A percentile compares a stretch with the other conserved stretches of the same genome.
Conservation (phyloP, 2,888 invertebrate species). For the Thera britannica region DNA sequence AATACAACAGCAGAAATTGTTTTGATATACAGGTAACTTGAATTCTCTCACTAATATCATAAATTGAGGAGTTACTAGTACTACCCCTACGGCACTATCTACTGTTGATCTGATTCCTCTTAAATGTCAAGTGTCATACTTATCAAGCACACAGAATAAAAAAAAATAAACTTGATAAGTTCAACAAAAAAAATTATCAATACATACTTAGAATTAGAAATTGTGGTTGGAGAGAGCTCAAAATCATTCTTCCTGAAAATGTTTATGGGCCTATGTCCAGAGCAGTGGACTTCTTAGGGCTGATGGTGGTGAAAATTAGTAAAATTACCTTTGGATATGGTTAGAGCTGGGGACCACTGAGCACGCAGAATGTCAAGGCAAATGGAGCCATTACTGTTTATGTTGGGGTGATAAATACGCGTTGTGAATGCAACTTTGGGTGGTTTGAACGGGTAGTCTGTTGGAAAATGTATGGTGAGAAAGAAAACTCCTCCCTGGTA, state of each 20-base stretch:
- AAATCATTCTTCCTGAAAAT: too few species aligned
- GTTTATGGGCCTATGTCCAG: too few species aligned
- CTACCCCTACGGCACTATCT: neutral
- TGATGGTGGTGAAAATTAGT: too few species aligned
- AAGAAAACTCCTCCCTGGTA: conserved; percentile 99
- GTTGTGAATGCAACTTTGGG: conserved; percentile 99
- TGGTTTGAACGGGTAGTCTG: conserved; percentile 99
- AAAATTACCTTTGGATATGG: conserved; percentile 98
- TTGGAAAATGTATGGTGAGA: conserved; percentile 99
- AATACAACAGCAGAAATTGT: neutral
- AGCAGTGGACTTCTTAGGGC: too few species aligned
- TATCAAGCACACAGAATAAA: too few species aligned
- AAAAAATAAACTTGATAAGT: too few species aligned
- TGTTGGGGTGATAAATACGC: conserved; percentile 99
- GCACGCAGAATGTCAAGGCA: conserved; percentile 99
- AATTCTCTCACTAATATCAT: neutral
- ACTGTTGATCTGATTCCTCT: too few species aligned
- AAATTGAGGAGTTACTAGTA: neutral
- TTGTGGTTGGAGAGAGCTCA: too few species aligned
- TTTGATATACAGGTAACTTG: neutral
- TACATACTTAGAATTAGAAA: too few species aligned
- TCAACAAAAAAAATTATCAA: too few species aligned
- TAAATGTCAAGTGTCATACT: too few species aligned
- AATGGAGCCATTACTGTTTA: conserved; percentile 99
- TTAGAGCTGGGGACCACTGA: conserved; percentile 99